These are phyloP conservation scores for Tangara arthus DNA, from an alignment of 2,797 vertebrate species.

Conservation along the genomic window DNA sequence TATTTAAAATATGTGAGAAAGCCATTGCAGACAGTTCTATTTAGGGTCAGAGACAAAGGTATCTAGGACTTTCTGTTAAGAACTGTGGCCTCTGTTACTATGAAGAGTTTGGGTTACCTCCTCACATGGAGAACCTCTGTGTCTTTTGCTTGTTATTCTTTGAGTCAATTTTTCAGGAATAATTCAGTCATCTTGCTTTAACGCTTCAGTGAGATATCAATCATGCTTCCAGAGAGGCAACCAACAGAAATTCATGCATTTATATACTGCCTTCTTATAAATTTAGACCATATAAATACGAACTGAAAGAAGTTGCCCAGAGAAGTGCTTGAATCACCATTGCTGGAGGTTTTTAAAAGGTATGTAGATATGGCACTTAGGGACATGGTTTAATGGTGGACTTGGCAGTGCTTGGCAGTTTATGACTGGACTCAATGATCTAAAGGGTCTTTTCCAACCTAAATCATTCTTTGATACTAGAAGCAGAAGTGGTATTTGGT, in stretches of 20 bases:
- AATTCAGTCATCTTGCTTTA: background rate
- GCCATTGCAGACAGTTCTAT: background rate
- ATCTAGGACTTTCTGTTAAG: background rate
- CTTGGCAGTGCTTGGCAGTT: background rate
- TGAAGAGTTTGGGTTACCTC: background rate
- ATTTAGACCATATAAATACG: background rate
- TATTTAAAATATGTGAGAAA: background rate
- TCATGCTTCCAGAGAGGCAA: background rate
- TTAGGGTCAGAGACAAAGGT: background rate
- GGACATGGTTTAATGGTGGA: background rate
- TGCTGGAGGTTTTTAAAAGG: background rate
- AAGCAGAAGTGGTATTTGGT: background rate
- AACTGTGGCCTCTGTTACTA: background rate
- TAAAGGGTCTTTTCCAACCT: background rate
- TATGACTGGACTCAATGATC: background rate
- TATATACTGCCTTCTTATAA: background rate
- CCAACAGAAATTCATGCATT: background rate
- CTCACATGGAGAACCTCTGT: background rate
- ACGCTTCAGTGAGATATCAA: background rate
- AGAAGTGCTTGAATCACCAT: background rate
- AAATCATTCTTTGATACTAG: background rate
- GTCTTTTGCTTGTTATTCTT: background rate
- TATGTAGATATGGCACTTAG: background rate
- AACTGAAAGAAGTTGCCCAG: background rate
- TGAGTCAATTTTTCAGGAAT: background rate